Base-by-base conservation (phyloP, 2,888 invertebrate genomes). In the Heteromurus nitidus region DNA sequence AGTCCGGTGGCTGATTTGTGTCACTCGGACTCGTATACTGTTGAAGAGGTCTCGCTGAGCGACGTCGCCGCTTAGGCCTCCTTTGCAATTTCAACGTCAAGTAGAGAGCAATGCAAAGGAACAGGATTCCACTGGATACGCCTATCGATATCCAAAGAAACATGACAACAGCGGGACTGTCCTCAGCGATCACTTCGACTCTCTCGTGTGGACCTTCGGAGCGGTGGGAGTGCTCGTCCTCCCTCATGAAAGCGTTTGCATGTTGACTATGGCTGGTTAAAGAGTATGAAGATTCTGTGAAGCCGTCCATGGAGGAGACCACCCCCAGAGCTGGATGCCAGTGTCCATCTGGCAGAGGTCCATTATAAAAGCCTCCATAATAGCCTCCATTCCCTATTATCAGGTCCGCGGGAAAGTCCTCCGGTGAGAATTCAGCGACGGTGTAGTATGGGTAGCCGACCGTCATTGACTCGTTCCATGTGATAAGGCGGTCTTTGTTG, bases 361-460 rank as follows among this genome's bases (percentile, higher is more conserved):
- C 93, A 90, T 97, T 97, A 85, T 91, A 92, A 88, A 93, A 96
- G 0, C 92, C 92, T 83, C 94, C 94, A 88, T 96, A 95, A 2
- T 90, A 91, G 82, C 90, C 91, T 11, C 92, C 92, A 89, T 96
- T 94, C 3, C 97, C 97, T 58, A 97, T 92, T 0, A 91, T 90
- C 89, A 97, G 97, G 0, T 83, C 82, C 3, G 76, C 22, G 18
- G 86, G 85, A 44, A 84, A 81, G 18, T 82, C 75, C 85, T 92
- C 91, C 24, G 93, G 93, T 73, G 92, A 91, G 81, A 97, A 89
- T 89, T 95, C 94, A 0, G 95, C 96, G 5, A 95, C 92, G 31
- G 96, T 93, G 88, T 97, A 97, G 88, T 95, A 96, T 1, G 93
- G 92, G 3, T 93, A 89, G 0, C 93, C 94, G 82, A 93, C 92